These are phyloP conservation scores for Bruchidius siliquastri DNA, from an alignment of 2,888 invertebrate species.

Conservation along the genomic window DNA sequence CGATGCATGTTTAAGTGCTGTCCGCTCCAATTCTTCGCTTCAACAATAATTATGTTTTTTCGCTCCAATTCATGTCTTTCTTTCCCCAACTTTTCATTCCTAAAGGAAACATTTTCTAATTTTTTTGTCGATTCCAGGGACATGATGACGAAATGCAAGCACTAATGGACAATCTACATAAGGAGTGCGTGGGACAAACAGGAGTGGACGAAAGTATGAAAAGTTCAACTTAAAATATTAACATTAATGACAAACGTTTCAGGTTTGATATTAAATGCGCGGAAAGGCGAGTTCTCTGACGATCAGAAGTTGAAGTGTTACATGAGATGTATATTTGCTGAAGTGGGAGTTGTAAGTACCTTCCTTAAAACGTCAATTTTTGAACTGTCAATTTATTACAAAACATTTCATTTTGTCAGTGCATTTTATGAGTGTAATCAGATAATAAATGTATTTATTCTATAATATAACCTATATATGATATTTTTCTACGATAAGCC, in stretches of 20 bases:
- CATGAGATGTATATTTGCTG: constrained; percentile 36
- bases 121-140: background rate
- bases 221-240: background rate
- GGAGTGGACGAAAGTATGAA: constrained; percentile 21
- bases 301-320: constrained; percentile 37
- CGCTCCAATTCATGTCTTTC: no score
- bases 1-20: no score
- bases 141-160: constrained; percentile 11
- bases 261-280: constrained; percentile 24
- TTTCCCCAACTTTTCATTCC: no score
- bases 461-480: no score
- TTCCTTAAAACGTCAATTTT: background rate
- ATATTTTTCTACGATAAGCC: no score
- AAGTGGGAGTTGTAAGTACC: constrained; percentile 20
- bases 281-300: constrained; percentile 37
- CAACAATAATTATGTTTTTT: no score
- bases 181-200: constrained; percentile 14
- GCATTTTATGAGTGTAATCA: no score
- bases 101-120: no score
- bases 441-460: no score
- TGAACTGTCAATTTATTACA: no score
- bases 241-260: background rate
- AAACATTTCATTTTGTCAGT: no score
- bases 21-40: no score
- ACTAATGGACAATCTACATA: constrained; percentile 19